Conservation (phyloP, 2,113 vertebrate species). For the Nannospalax galili region DNA sequence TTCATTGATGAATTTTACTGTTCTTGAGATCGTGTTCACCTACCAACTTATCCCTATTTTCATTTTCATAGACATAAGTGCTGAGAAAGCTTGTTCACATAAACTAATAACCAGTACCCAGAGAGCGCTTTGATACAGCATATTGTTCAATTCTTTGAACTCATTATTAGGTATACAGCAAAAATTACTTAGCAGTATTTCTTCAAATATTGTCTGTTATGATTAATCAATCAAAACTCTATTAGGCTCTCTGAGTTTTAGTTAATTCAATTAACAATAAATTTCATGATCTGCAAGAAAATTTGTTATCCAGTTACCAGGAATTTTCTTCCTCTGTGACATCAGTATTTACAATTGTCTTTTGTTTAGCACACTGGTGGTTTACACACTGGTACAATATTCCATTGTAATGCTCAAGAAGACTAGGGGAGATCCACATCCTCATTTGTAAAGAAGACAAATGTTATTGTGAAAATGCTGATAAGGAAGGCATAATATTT, state of each 20-base stretch:
- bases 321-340: not conserved
- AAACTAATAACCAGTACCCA: constrained; percentile 26
- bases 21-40: not conserved
- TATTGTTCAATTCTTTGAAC: not conserved
- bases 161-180: constrained; percentile 36
- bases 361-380: not conserved
- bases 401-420: not conserved
- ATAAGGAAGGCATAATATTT: not conserved
- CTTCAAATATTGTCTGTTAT: constrained; percentile 49
- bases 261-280: constrained; percentile 52
- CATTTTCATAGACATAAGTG: constrained; percentile 28
- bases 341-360: not conserved
- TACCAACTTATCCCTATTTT: constrained; percentile 9
- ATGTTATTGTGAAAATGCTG: not conserved
- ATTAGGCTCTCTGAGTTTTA: constrained; percentile 23
- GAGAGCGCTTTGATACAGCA: not conserved
- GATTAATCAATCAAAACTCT: constrained; percentile 44
- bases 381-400: not conserved
- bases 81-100: not conserved
- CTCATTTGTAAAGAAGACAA: not conserved
- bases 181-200: constrained; percentile 40
- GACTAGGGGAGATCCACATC: not conserved
- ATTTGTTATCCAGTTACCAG: constrained; percentile 15
- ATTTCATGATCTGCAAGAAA: not conserved
- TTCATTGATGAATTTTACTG: constrained; percentile 12